Base-by-base conservation (phyloP, 2,888 invertebrate species). In the Hydroisotoma schaefferi region DNA sequence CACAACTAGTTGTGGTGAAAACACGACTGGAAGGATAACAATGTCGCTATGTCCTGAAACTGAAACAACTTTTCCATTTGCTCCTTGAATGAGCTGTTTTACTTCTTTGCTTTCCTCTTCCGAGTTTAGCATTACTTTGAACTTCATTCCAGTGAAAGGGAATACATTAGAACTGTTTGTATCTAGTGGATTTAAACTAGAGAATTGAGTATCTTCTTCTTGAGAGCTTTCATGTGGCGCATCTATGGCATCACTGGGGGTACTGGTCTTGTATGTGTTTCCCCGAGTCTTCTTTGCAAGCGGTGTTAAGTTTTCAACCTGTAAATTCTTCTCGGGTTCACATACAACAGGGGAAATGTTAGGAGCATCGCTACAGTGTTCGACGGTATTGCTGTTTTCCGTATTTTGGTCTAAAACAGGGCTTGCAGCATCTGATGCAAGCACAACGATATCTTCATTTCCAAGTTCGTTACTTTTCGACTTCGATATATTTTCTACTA, bases 21-120 rank as follows among this genome's bases (percentile, higher is more conserved):
- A 61, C 10, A 55, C 29, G 5, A 61, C 44, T n/a, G 63, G 51
- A 2, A 61, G 28, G 44, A 69, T 62, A 1, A 55, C 33, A 43
- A 66, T 54, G 6, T 57, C 52, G 23, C 38, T 6, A 22, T 48
- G 10, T 2, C 51, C 38, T n/a, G 29, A 20, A 51, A 26, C 28
- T n/a, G 28, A 52, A 0, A 44, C 27, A 15, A 66, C 28, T 20
- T 29, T 57, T 10, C 63, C 66, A n/a, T 55, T 46, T 37, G 54
- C 18, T 15, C 56, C 59, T 43, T 26, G 3, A 8, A 68, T 60
- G 2, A 43, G 2, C 2, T 53, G 49, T 27, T 65, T 38, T 12
- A 54, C 12, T 18, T 29, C 26, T 10, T 44, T 40, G 4, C 49
- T 29, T 12, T 63, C 62, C 2, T 53, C 54, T 12, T 10, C 12